These are phyloP conservation scores for Clupea harengus DNA, from an alignment of 2,113 vertebrate genomes.

Conservation along the genomic window DNA sequence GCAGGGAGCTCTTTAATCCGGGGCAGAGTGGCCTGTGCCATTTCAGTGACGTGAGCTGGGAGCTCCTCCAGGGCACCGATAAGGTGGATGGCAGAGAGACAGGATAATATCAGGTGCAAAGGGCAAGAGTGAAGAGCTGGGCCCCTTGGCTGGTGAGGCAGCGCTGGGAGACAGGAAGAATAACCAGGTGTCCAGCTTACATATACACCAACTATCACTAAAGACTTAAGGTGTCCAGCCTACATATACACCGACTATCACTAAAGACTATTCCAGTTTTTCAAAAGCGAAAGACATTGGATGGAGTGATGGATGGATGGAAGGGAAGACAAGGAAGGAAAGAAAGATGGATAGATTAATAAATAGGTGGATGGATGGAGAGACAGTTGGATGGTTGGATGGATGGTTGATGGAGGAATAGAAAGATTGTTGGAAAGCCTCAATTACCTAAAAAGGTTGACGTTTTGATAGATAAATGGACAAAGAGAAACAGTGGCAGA, in stretches of 20 bases:
- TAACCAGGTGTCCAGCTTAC: background rate
- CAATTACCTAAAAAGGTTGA: background rate
- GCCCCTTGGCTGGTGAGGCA: background rate
- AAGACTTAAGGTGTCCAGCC: too few relatives aligned
- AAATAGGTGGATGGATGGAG: background rate
- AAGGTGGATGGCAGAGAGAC: background rate
- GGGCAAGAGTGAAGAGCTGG: background rate
- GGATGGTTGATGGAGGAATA: background rate
- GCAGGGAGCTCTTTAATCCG: conserved; percentile 20
- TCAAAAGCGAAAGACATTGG: background rate
- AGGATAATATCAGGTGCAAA: background rate
- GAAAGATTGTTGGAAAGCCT: background rate
- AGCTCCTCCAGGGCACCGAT: background rate
- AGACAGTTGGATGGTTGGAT: background rate
- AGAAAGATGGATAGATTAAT: background rate
- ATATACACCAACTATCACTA: background rate
- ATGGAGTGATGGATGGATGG: background rate
- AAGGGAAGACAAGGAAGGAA: background rate
- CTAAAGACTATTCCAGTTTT: too few relatives aligned
- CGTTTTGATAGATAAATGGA: background rate
- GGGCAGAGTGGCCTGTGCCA: background rate
- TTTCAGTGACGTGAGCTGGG: background rate
- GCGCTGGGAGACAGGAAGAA: background rate
- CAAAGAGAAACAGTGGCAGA: background rate
- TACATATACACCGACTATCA: too few relatives aligned